These are phyloP conservation scores for Leucoraja erinaceus DNA, from an alignment of 2,113 vertebrate genomes.

Conservation along the genomic window DNA sequence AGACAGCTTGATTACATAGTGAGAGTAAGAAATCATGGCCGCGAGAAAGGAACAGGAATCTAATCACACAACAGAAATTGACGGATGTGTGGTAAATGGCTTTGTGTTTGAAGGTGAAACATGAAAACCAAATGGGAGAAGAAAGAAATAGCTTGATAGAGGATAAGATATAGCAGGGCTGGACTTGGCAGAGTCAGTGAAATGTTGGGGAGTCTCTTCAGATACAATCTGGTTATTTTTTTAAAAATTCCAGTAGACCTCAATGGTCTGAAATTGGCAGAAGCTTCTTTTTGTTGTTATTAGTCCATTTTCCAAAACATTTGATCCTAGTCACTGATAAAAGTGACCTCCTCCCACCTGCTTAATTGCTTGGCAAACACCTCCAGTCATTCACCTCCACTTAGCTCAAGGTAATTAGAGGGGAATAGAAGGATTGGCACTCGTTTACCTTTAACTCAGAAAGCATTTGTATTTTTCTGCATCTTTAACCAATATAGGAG, in stretches of 20 bases:
- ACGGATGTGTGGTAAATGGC: neutral
- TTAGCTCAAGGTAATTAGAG: neutral
- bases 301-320: neutral
- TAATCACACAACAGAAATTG: neutral
- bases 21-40: neutral
- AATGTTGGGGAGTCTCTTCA: neutral
- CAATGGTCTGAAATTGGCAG: neutral
- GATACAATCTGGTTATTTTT: neutral
- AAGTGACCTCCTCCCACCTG: neutral
- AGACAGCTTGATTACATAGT: neutral
- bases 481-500: neutral
- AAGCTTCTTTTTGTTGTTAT: neutral
- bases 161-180: neutral
- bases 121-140: neutral
- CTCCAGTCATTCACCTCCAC: neutral
- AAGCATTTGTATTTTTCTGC: no score
- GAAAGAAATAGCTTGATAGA: neutral
- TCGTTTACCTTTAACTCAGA: neutral
- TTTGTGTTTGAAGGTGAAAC: neutral
- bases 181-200: neutral
- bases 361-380: neutral
- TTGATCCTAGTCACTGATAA: neutral
- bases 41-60: neutral
- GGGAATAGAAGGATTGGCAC: neutral
- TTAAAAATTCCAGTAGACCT: neutral